A percentile compares a stretch with the other conserved stretches of the same genome.
These are phyloP conservation scores for Illadopsis cleaveri DNA, from an alignment of 2,113 vertebrate species.

Conservation along the genomic window DNA sequence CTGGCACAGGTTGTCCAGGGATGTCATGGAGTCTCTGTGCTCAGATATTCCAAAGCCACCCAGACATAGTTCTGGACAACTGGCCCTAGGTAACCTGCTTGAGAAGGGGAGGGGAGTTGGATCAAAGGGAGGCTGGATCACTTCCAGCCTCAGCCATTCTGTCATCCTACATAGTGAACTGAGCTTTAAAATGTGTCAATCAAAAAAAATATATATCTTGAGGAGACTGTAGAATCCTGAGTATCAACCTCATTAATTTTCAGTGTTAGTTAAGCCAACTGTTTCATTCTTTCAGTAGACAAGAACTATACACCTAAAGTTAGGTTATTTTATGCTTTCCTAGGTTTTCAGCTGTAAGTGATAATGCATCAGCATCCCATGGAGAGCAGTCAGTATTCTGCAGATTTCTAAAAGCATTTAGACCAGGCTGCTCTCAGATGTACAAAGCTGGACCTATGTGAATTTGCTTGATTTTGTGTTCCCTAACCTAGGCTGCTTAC, in stretches of 20 bases:
- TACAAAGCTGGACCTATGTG: not conserved
- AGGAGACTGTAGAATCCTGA: not conserved
- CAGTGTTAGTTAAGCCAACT: not conserved
- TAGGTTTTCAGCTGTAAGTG: not conserved
- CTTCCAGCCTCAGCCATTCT: not conserved
- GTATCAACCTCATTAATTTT: not conserved
- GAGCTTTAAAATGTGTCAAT: not conserved
- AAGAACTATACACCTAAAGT: not conserved
- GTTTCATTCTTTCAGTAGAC: not conserved
- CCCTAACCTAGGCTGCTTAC: not conserved
- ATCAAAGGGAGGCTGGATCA: not conserved
- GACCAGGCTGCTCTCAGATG: not conserved
- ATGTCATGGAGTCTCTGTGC: not conserved
- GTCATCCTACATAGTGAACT: not conserved
- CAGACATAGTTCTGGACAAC: not conserved
- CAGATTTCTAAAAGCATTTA: not conserved
- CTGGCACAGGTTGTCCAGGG: not conserved
- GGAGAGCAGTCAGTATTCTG: not conserved
- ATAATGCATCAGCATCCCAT: not conserved
- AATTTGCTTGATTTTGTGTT: not conserved
- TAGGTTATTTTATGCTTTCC: slow-evolving; percentile 24
- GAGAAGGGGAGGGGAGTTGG: not conserved
- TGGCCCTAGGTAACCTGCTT: not conserved
- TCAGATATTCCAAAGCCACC: not conserved
- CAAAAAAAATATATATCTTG: not conserved